A percentile compares a stretch with the other conserved stretches of the same genome.
phyloP scores from a whole-genome alignment of 2,113 vertebrate species.

The Tachuris rubrigastra region DNA sequence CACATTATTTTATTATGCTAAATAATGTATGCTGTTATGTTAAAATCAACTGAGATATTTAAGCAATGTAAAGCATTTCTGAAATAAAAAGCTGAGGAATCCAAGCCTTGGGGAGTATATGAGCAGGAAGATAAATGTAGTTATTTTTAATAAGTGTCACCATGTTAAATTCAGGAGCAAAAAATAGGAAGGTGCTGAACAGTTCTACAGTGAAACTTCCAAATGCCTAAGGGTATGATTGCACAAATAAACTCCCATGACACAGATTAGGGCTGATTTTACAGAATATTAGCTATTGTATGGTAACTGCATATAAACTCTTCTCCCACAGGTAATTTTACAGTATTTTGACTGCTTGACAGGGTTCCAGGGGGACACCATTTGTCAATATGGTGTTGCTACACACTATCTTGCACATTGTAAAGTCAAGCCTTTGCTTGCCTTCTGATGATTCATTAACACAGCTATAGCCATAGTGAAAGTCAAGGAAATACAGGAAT shows the following conservation, averaged over 20 bases:
- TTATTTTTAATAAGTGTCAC: slow-evolving; percentile 4
- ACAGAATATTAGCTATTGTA: neutral
- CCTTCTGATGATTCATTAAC: neutral
- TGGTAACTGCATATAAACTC: neutral
- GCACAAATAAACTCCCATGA: neutral
- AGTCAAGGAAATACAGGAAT: neutral
- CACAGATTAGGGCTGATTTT: neutral
- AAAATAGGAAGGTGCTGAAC: neutral
- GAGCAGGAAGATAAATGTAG: neutral
- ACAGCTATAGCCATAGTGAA: rapidly evolving
- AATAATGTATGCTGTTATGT: neutral
- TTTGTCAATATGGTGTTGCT: neutral
- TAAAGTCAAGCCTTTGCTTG: neutral
- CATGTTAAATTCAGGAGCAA: neutral
- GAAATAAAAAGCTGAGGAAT: slow-evolving; percentile 21
- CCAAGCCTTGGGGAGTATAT: neutral
- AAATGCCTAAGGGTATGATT: neutral
- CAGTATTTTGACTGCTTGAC: neutral
- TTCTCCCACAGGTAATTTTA: neutral
- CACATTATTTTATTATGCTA: neutral
- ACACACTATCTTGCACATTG: neutral
- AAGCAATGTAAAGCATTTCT: neutral
- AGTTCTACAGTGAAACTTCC: neutral
- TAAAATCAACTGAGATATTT: neutral
- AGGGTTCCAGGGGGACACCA: neutral